A percentile compares a stretch with the other conserved stretches of the same genome.
These are phyloP conservation scores for Brachionus sp. DNA, from an alignment of 1,140 invertebrate species.

Conservation along the genomic window DNA sequence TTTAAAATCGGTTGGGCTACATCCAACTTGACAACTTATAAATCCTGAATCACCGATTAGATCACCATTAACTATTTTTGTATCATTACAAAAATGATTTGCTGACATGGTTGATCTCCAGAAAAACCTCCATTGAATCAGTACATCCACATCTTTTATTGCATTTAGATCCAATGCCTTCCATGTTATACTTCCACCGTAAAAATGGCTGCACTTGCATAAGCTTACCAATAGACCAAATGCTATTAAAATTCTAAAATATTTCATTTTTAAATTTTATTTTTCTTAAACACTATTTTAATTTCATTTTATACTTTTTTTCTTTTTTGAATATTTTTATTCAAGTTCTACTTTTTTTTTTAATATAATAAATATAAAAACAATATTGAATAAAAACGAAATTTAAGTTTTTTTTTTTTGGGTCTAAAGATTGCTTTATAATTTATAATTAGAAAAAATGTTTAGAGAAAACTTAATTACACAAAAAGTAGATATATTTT, in stretches of 20 bases:
- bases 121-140: not conserved
- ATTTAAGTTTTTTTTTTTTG: not conserved
- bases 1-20: not conserved
- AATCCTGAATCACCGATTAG: not conserved
- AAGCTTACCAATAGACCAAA: not conserved
- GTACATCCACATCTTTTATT: not conserved
- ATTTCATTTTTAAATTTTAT: not conserved
- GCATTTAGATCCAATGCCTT: not conserved
- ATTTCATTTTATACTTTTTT: not conserved
- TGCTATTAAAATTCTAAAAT: not conserved
- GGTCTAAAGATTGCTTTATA: not conserved
- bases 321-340: not conserved
- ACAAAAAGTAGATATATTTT: too few species aligned
- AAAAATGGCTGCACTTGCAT: not conserved
- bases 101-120: not conserved
- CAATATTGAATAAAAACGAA: not conserved
- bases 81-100: not conserved
- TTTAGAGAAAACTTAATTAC: not conserved
- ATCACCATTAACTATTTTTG: not conserved
- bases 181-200: not conserved
- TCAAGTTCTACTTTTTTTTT: not conserved
- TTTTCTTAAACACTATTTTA: not conserved
- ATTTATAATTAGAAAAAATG: not conserved
- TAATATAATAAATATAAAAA: not conserved
- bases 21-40: not conserved